Evolutionary conservation across 2,797 vertebrate species (phyloP).

Genomic region (Thalassophryne amazonica): DNA sequence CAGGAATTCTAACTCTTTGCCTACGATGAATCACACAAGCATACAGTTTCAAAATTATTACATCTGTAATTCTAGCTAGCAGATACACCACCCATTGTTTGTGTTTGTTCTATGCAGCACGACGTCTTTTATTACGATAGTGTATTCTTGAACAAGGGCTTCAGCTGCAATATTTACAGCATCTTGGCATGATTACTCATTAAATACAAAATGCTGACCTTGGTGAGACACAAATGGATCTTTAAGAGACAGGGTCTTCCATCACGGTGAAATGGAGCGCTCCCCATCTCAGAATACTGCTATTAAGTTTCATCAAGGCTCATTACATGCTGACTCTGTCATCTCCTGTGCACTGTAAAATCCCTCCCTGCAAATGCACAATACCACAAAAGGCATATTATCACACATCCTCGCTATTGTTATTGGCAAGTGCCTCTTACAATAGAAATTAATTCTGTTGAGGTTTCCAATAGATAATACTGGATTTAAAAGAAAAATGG

Average conservation of each 20-base stretch:
- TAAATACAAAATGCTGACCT: slow-evolving; percentile 67
- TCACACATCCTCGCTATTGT: slow-evolving; percentile 10
- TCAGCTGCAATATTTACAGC: slow-evolving; percentile 41
- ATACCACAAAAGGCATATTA: slow-evolving; percentile 24
- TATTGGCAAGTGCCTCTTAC: slow-evolving; percentile 7
- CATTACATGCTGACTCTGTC: slow-evolving; percentile 64
- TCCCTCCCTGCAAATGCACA: slow-evolving; percentile 37
- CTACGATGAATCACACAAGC: too few species aligned
- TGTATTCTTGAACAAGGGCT: slow-evolving; percentile 20
- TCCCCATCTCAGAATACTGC: slow-evolving; percentile 60
- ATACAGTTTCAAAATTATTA: too few species aligned
- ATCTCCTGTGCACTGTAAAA: slow-evolving; percentile 48
- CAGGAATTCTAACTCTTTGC: too few species aligned
- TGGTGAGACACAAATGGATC: slow-evolving; percentile 67
- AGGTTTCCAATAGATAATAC: not conserved
- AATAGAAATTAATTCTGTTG: slow-evolving; percentile 18
- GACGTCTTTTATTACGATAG: slow-evolving; percentile 15
- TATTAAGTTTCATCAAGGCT: slow-evolving; percentile 75
- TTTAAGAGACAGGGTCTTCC: slow-evolving; percentile 66
- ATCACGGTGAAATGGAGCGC: slow-evolving; percentile 67
- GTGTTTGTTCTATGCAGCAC: slow-evolving; percentile 1
- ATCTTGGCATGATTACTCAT: slow-evolving; percentile 44
- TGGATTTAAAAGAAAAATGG: too few species aligned
- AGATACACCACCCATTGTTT: slow-evolving; percentile 1
- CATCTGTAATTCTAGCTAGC: too few species aligned